These are phyloP conservation scores for Cairina moschata DNA, from an alignment of 2,113 vertebrate species.

Conservation along the genomic window DNA sequence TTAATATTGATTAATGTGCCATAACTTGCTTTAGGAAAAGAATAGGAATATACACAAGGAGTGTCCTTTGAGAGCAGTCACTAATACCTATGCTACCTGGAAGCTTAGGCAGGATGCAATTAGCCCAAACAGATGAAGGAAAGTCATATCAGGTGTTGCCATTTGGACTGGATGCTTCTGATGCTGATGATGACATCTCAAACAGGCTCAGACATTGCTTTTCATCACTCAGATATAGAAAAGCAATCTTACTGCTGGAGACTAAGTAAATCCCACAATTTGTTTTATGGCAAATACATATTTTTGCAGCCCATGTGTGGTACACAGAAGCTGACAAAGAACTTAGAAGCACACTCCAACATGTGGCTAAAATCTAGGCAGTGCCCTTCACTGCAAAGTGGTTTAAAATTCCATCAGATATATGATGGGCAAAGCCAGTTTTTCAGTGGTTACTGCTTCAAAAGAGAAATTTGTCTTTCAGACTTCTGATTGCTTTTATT, in stretches of 20 bases:
- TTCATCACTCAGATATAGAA: background rate
- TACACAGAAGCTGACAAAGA: background rate
- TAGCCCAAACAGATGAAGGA: fast-evolving
- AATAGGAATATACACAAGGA: fast-evolving
- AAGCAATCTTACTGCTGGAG: background rate
- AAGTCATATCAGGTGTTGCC: fast-evolving
- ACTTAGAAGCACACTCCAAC: background rate
- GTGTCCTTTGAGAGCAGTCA: background rate
- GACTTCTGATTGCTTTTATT: background rate
- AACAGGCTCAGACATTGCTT: background rate
- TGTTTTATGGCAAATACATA: background rate
- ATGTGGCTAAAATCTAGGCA: background rate
- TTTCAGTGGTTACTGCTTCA: background rate
- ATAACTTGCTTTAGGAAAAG: background rate
- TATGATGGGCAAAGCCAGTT: background rate
- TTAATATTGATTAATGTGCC: fast-evolving
- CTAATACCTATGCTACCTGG: fast-evolving
- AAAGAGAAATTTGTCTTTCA: background rate
- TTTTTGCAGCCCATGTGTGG: background rate
- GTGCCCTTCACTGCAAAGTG: background rate
- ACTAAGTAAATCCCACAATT: background rate
- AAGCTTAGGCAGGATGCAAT: background rate
- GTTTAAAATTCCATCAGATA: background rate
- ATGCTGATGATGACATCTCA: background rate
- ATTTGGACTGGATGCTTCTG: too few species aligned